Conservation (phyloP, 2,888 invertebrate genomes). For the Tenthredo livida region DNA sequence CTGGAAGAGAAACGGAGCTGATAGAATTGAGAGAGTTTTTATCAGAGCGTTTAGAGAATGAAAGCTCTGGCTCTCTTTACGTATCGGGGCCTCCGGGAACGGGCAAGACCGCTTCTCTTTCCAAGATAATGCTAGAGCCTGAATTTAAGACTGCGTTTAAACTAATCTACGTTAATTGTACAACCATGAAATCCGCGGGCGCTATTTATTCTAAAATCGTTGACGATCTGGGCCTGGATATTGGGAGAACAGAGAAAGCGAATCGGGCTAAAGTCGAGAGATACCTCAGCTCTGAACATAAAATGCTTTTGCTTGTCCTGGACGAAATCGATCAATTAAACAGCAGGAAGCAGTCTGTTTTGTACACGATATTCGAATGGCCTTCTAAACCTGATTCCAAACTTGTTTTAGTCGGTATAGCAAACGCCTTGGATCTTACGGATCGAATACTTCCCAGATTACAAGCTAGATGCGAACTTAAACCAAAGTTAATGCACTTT, state of each 20-base stretch:
- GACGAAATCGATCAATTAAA: conserved; percentile 98
- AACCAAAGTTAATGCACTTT: conserved; percentile 92
- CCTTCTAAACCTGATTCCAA: conserved; percentile 85
- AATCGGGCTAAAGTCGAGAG: conserved; percentile 85
- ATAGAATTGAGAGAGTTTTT: conserved; percentile 86
- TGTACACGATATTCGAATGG: conserved; percentile 97
- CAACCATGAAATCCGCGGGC: conserved; percentile 90
- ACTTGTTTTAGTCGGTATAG: conserved; percentile 93
- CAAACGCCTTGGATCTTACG: conserved; percentile 97
- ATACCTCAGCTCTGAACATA: conserved; percentile 83
- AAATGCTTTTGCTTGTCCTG: conserved; percentile 90
- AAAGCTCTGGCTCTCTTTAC: conserved; percentile 91
- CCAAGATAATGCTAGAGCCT: conserved; percentile 85
- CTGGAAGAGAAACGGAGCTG: conserved; percentile 91
- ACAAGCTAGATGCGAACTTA: conserved; percentile 86
- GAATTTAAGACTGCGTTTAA: conserved; percentile 82
- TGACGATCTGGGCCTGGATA: conserved; percentile 84
- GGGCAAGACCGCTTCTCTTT: conserved; percentile 95
- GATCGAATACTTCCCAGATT: conserved; percentile 93
- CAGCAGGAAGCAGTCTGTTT: conserved; percentile 89
- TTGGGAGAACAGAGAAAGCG: conserved; percentile 83
- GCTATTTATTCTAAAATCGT: conserved; percentile 90
- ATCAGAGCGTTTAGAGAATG: conserved; percentile 82
- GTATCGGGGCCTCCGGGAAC: conserved; percentile 98
- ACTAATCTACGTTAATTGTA: conserved; percentile 92